Base-by-base conservation (phyloP, 2,888 invertebrate genomes). In the Tipula confusa region DNA sequence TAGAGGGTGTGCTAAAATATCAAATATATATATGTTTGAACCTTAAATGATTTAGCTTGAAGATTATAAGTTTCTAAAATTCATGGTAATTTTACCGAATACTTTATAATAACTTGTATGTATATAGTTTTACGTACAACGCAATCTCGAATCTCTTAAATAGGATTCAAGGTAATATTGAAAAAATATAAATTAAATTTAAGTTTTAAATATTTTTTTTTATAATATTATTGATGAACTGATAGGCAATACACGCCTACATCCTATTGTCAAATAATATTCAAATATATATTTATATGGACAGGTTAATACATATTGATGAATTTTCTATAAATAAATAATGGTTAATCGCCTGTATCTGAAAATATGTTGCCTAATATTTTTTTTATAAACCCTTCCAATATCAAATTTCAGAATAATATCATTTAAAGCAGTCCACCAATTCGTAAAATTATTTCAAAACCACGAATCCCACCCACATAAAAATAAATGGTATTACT, bases 251-350 rank as follows among this genome's bases (percentile, higher is more conserved):
- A 64, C 64, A 64, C 64, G 64, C 64, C 64, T 11, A 64, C 64
- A 64, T 64, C 64, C 64, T 64, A 64, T 64, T 64, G 64, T 64
- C 64, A 64, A 64, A 64, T 64, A 24, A 64, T 24, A 64, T 64
- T 24, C 24, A 18, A 64, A 64, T 64, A 24, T 64, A 24, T 64
- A 64, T 64, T 64, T 64, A 24, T 64, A 64, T 64, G 64, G 64
- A 64, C 64, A 64, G 64, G 64, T 64, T 64, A 64, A 64, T 64
- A 64, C 64, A 64, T 64, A 64, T 64, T 64, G 64, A 64, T 64
- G 64, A 64, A 64, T 64, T 64, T 64, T 24, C 64, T 64, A 64
- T 64, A 64, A 64, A 64, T 64, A 64, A 64, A 64, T 18, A 64
- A 64, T 64, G 64, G 64, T 64, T 64, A 64, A 64, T 64, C n/a